phyloP scores from a whole-genome alignment of 1,140 invertebrate species.

The Brachionus rubens region DNA sequence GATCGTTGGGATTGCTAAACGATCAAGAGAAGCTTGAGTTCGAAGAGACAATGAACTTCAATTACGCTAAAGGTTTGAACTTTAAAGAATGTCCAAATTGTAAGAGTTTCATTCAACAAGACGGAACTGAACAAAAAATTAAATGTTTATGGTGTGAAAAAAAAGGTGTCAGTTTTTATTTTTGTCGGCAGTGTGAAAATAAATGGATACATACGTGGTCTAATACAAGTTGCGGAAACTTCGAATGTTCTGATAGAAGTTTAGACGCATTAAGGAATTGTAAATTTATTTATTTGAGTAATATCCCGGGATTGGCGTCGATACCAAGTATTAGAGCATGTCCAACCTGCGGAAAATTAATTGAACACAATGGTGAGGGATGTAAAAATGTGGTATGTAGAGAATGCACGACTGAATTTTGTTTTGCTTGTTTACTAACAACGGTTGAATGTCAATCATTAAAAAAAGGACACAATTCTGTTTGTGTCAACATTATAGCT shows the following conservation, averaged over 20 bases:
- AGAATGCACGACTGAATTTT: background rate
- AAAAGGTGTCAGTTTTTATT: background rate
- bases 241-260: background rate
- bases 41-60: constrained; percentile 1
- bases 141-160: background rate
- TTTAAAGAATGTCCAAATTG: constrained; percentile 11
- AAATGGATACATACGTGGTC: background rate
- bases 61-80: background rate
- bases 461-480: background rate
- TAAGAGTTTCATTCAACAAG: background rate
- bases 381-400: background rate
- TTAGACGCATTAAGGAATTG: background rate
- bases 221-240: background rate
- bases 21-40: background rate
- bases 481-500: background rate
- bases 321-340: constrained; percentile 17
- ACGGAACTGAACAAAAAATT: background rate
- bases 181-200: constrained; percentile 3
- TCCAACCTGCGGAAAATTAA: background rate
- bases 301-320: background rate
- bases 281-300: background rate
- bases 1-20: background rate
- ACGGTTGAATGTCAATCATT: background rate
- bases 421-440: constrained; percentile 7
- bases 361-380: constrained; percentile 8